Conservation (phyloP, 2,888 invertebrate genomes). For the Lycophotia porphyrea region DNA sequence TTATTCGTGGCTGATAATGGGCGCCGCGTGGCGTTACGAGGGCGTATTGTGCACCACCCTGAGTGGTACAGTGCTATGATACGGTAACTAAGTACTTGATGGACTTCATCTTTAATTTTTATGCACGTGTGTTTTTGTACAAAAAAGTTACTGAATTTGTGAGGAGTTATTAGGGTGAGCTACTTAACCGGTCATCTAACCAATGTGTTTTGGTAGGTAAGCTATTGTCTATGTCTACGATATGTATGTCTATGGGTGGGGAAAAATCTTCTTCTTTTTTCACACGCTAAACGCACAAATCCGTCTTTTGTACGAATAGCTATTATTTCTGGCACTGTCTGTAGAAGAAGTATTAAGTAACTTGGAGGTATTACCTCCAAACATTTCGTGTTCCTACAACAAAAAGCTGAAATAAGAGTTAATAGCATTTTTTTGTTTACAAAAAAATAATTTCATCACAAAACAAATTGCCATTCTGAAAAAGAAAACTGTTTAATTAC, state of each 20-base stretch:
- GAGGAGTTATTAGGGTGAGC: constrained; percentile 32
- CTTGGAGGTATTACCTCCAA: background rate
- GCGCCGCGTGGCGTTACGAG: constrained; percentile 82
- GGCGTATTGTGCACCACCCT: constrained; percentile 76
- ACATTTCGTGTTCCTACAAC: background rate
- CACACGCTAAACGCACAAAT: background rate
- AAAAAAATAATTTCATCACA: background rate
- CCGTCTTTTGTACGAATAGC: background rate
- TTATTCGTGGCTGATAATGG: constrained; percentile 81
- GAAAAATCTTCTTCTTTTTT: background rate
- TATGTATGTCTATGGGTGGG: background rate
- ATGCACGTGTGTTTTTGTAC: constrained; percentile 62
- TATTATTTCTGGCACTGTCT: background rate
- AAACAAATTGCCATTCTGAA: background rate
- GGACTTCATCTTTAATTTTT: constrained; percentile 52
- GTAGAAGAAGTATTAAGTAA: background rate
- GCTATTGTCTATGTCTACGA: background rate
- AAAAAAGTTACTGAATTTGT: constrained; percentile 33
- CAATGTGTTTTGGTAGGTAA: constrained; percentile 8
- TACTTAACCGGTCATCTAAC: constrained; percentile 18
- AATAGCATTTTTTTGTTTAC: too few species aligned
- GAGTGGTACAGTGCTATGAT: constrained; percentile 63
- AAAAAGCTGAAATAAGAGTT: background rate
- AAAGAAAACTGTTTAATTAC: background rate
- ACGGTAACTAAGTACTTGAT: constrained; percentile 59